Base-by-base conservation (phyloP, 2,888 invertebrate species). In the Pachydiplax longipennis region DNA sequence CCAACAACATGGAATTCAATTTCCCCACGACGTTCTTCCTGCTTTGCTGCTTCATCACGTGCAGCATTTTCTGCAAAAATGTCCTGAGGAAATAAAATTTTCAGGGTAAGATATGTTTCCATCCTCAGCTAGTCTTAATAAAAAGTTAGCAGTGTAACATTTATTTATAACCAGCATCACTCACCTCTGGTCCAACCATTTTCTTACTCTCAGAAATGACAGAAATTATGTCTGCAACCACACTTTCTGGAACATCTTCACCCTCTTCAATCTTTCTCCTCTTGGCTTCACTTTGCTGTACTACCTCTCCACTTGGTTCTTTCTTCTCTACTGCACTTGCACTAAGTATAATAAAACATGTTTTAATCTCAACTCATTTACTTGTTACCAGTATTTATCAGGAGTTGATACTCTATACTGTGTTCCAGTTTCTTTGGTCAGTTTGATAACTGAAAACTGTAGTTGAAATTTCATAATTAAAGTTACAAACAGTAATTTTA, bases 1-100 rank as follows among this genome's bases (percentile, higher is more conserved):
- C 98, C 98, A 90, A 99, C 97, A 12, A 99, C 97, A 93, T 99
- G 98, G 94, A 99, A 98, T 93, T 98, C 97, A 31, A 99, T 99
- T 91, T 97, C 96, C 90, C 98, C 98, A 90, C 97, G 95, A 91
- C 96, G 96, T 93, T 99, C 99, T 93, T 99, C 98, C 58, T 97
- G 95, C 93, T 99, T 97, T 0, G 99, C 98, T 10, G 97, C 97
- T 93, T 99, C 98, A 93, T 99, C 99, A 22, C 98, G 95, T 0
- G 98, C 97, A 1, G 97, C 97, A 94, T 97, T 97, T 92, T 97
- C 97, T 92, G 97, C 97, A 93, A 98, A 98, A 15, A 98, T 94
- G 2, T 96, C 95, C 96, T 96, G 93, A 2, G 93, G 93, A 92
- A 91, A 44, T 22, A 65, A 31, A 31, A 8, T 8, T 73, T 31